Evolutionary conservation across 2,113 vertebrate species (phyloP), one percentile per base, ranked within the genome.

Genomic region (Copsychus sechellarum): DNA sequence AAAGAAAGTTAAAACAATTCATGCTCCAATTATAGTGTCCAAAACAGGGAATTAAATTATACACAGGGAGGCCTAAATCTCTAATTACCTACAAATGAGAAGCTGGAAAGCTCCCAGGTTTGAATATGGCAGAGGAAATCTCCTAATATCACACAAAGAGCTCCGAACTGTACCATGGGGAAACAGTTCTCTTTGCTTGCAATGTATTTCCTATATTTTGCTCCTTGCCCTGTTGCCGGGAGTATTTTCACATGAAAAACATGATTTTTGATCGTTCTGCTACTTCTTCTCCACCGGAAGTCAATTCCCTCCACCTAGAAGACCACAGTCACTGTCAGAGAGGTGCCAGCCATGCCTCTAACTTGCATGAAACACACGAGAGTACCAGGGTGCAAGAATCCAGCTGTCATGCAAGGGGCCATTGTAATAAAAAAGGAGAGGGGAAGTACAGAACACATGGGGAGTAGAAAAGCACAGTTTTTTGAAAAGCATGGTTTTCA

Each of bases 51-150:
- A 74, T 34, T 69, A 45, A 65, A 82, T 72, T 84, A 58, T 29
- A 85, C 0, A 1, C 42, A 90, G 71, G 88, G 88, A 81, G 79
- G 67, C 25, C 40, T 25, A 73, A 82, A 81, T 81, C 60, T 93
- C 67, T 79, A 71, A 60, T 88, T 92, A 88, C 54, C 70, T 92
- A 90, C 43, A 95, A 88, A 80, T 67, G 61, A 97, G 77, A 81
- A 93, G 62, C 5, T 94, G 81, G 74, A 91, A 95, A 90, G 48
- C 54, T 94, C 73, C 79, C 84, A 91, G 48, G 40, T 67, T 64
- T 81, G 56, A 93, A 85, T n/a, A 51, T 2, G 17, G 81, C 73
- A 92, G 48, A 91, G 26, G 12, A 84, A 88, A 83, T 40, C 24
- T 65, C 28, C 64, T 61, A 92, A 88, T 33, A 62, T 34, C 43